Evolutionary conservation across 2,797 vertebrate species (phyloP).

Genomic region (Sebastes alutus): DNA sequence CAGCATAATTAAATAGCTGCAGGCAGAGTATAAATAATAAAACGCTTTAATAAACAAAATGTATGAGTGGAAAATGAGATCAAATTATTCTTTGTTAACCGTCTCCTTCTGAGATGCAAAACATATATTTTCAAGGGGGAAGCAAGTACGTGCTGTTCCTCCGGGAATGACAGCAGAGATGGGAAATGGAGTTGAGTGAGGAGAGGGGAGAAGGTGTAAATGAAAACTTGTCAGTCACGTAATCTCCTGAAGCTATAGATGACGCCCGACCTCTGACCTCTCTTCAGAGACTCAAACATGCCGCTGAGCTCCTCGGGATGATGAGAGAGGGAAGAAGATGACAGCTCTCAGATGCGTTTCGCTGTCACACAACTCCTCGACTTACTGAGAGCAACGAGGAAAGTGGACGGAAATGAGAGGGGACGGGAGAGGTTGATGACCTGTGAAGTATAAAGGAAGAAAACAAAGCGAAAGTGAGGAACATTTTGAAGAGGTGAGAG

Average conservation of each 20-base stretch:
- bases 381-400: background rate
- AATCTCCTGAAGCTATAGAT: conserved; percentile 28
- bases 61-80: background rate
- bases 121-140: conserved; percentile 36
- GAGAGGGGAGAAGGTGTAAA: conserved; percentile 56
- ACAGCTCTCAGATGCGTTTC: conserved; percentile 22
- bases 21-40: conserved; percentile 10
- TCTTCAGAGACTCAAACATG: conserved; percentile 12
- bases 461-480: background rate
- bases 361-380: conserved; percentile 9
- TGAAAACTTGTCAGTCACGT: conserved; percentile 51
- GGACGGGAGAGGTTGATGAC: background rate
- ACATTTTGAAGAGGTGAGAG: background rate
- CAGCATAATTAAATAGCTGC: conserved; percentile 19
- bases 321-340: conserved; percentile 26
- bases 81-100: conserved; percentile 8
- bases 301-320: conserved; percentile 3
- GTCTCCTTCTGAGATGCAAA: conserved; percentile 30
- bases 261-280: conserved; percentile 45
- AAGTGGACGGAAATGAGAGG: conserved; percentile 21
- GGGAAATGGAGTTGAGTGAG: conserved; percentile 41
- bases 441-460: background rate
- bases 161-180: conserved; percentile 28
- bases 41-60: conserved; percentile 22
- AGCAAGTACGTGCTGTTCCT: background rate